Evolutionary conservation across 2,797 vertebrate species (phyloP).

Genomic region (Cynodonichthys magdalenae): DNA sequence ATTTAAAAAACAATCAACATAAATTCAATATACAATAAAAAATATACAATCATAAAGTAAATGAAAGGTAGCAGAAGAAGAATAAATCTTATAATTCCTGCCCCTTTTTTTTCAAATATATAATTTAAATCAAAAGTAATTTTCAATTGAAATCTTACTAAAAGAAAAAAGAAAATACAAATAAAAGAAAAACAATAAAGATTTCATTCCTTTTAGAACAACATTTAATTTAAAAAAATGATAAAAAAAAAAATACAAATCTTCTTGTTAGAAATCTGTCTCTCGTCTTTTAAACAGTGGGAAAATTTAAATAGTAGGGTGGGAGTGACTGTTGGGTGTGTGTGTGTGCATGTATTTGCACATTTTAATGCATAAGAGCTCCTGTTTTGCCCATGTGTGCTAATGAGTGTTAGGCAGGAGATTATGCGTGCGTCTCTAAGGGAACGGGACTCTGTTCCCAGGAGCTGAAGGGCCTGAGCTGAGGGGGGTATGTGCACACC

Average conservation of each 20-base stretch:
- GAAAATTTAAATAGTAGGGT: conserved; percentile 3
- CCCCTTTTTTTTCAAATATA: too few relatives aligned
- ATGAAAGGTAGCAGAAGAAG: too few relatives aligned
- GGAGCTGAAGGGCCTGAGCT: conserved; percentile 55
- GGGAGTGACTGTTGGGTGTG: background rate
- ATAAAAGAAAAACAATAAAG: too few relatives aligned
- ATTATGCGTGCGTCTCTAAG: conserved; percentile 70
- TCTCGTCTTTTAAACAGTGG: conserved; percentile 4
- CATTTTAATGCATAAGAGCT: conserved; percentile 39
- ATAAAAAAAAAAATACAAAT: background rate
- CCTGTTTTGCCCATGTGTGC: conserved; percentile 60
- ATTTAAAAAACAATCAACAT: too few relatives aligned
- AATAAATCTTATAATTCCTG: too few relatives aligned
- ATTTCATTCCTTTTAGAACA: too few relatives aligned
- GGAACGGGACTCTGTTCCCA: conserved; percentile 69
- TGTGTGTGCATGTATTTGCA: conserved; percentile 29
- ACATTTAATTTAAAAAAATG: too few relatives aligned
- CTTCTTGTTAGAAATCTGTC: background rate
- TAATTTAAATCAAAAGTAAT: too few relatives aligned
- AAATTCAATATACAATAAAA: too few relatives aligned
- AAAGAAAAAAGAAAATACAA: too few relatives aligned
- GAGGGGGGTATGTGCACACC: conserved; percentile 58
- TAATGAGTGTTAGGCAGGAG: conserved; percentile 71
- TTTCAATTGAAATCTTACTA: too few relatives aligned
- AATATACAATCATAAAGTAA: too few relatives aligned